These are phyloP conservation scores for Spodoptera litura DNA, from an alignment of 1,140 invertebrate species.

Conservation along the genomic window DNA sequence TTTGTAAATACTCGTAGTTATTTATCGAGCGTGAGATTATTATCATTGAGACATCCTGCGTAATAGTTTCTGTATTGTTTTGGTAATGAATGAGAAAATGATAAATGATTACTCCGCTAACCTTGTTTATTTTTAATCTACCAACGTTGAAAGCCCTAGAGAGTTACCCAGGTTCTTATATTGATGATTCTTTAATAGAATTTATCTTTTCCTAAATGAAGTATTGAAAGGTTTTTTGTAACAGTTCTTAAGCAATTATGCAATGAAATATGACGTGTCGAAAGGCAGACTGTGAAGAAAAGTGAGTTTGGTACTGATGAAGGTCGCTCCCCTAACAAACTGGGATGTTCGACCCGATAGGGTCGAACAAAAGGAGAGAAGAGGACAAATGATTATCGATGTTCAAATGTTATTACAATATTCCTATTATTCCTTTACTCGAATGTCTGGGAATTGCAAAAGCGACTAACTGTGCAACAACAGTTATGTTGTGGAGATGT, in stretches of 20 bases:
- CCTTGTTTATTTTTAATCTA: not conserved
- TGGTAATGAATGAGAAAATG: not conserved
- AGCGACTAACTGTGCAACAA: no score
- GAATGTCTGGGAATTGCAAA: no score
- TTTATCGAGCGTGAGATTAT: slow-evolving; percentile 5
- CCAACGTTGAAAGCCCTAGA: no score
- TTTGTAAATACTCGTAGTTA: slow-evolving; percentile 6
- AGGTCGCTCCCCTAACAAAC: slow-evolving; percentile 1
- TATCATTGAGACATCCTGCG: slow-evolving; percentile 1
- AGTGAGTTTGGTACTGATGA: not conserved
- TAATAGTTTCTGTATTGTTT: not conserved
- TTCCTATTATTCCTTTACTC: no score
- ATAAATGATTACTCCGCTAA: not conserved
- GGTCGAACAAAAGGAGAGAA: not conserved
- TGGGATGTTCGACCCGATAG: slow-evolving; percentile 20
- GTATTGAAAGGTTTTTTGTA: not conserved
- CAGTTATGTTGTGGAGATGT: no score
- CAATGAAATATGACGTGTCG: slow-evolving; percentile 12
- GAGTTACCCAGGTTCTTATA: no score
- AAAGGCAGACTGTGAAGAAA: not conserved
- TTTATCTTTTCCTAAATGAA: no score
- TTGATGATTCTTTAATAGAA: no score
- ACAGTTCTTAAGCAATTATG: slow-evolving; percentile 10
- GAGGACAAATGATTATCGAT: not conserved
- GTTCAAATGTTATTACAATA: no score